Evolutionary conservation across 2,113 vertebrate genomes (phyloP).

Genomic region (Morone chrysops): DNA sequence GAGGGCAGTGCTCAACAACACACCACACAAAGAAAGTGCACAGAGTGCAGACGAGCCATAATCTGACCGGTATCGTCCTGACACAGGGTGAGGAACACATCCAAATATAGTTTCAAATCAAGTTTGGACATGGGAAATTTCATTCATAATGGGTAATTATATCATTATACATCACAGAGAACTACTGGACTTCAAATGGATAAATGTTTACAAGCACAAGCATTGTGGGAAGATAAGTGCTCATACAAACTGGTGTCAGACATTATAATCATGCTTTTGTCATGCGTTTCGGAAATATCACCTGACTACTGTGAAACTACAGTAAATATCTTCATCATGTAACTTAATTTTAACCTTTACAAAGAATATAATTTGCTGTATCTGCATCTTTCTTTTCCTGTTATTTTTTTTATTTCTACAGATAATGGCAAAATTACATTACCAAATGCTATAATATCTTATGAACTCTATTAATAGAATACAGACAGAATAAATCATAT

Average conservation of each 20-base stretch:
- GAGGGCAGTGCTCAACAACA: slow-evolving; percentile 45
- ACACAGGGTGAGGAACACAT: background rate
- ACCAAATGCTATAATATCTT: background rate
- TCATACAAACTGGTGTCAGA: background rate
- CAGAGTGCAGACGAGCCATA: slow-evolving; percentile 32
- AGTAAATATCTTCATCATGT: background rate
- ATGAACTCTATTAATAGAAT: background rate
- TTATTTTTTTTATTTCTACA: background rate
- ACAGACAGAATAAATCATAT: background rate
- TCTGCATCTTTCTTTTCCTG: background rate
- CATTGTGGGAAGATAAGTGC: background rate
- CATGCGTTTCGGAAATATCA: background rate
- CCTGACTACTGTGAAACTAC: background rate
- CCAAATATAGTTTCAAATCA: slow-evolving; percentile 9
- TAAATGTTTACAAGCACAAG: background rate
- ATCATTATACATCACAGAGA: background rate
- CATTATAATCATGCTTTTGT: background rate
- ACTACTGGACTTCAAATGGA: background rate
- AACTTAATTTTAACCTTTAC: background rate
- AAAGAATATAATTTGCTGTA: background rate
- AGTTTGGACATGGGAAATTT: background rate
- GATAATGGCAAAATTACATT: background rate
- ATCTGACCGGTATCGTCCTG: slow-evolving; percentile 26
- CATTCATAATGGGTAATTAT: slow-evolving; percentile 3
- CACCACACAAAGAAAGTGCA: slow-evolving; percentile 38